Evolutionary conservation across 1,140 invertebrate genomes (phyloP), one percentile per base, ranked within the genome.

Genomic region (Drosophila bipectinata): DNA sequence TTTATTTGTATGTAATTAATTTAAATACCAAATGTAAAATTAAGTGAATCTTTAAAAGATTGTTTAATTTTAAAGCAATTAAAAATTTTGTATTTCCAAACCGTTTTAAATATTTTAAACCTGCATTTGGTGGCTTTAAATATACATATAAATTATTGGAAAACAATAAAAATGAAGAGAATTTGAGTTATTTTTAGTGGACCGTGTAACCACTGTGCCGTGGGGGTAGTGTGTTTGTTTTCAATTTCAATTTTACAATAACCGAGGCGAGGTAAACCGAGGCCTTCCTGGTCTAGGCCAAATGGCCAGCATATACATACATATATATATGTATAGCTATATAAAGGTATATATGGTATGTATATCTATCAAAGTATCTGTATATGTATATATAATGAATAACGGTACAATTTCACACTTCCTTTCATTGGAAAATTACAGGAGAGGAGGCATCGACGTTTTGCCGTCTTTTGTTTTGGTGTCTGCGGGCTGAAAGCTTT

Each of bases 331-430:
- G 41, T 44, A n/a, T 10, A 12, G 54, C 15, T 52, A 34, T 30
- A 56, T 4, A 64, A 28, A 14, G 12, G 15, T 49, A 34, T 51
- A 34, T 14, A 10, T 18, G 2, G 28, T 14, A 10, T 18, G 2
- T 18, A 41, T 28, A 41, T 28, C 26, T 41, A 52, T 10, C 30
- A 30, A 7, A 28, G n/a, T 41, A 52, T 10, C 30, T 30, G n/a
- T 28, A 34, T 18, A 41, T 24, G 32, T 45, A 28, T 30, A 37
- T 57, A 39, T 66, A 66, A 74, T 75, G 53, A 75, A 41, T 66
- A 66, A 49, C 34, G 54, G 72, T 41, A 55, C 72, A 67, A 75
- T 75, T 75, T 75, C 54, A 75, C 72, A 67, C 72, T 67, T 67
- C 12, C 30, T 15, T 54, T 74, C 54, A 74, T 66, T 48, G 72